Evolutionary conservation across 2,113 vertebrate genomes (phyloP), one percentile per base, ranked within the genome.

Genomic region (Hypanus sabinus): DNA sequence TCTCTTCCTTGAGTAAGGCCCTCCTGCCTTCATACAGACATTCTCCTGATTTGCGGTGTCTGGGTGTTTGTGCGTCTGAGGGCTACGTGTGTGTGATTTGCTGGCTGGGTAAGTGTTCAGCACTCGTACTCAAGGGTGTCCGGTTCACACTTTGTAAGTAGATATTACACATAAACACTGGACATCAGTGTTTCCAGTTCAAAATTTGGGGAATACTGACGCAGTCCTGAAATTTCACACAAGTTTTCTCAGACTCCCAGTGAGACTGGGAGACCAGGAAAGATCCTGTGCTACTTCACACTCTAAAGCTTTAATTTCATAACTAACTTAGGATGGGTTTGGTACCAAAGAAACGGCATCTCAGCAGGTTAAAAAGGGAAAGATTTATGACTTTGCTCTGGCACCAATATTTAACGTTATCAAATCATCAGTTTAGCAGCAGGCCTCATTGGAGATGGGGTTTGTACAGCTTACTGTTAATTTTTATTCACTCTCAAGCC

Each of bases 331-430:
- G 1, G 60, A 14, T 90, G 85, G 60, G 60, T 68, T 90, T 90
- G 18, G 12, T 90, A 90, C 65, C 30, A 30, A 88, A 88, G 57
- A 55, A 60, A 88, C 60, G 57, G 30, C 83, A 90, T 30, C 60
- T 90, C 60, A n/a, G 85, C 85, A 90, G 85, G 57, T 90, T 65
- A 90, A 90, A 65, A 90, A 68, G 85, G 65, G 85, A 90, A 90
- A 90, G 85, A 90, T 90, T 90, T 68, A 90, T 90, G 85, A 90
- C 85, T 65, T 33, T 90, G 33, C 60, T 90, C 16, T 90, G 33
- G 85, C 85, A 90, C 60, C 60, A 65, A 36, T 90, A 65, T 68
- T 90, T 90, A 90, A 65, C 14, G 30, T 90, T 65, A 90, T 90
- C 85, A 90, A 65, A 65, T 90, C 85, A 68, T 36, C 85, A 90